Evolutionary conservation across 2,888 invertebrate genomes (phyloP).

Genomic region (Cecidostiba fungosa): DNA sequence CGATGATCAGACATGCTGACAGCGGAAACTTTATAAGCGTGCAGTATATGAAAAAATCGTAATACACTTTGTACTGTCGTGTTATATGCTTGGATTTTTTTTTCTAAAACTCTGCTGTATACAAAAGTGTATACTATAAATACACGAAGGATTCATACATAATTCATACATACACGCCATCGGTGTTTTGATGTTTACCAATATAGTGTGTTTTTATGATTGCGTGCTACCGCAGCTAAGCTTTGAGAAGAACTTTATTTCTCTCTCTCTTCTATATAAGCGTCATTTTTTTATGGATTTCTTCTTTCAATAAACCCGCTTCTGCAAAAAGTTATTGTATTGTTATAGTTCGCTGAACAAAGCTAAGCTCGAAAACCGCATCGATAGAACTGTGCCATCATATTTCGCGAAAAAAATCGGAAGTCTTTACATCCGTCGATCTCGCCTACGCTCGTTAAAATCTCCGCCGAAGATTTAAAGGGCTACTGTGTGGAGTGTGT

Average conservation of each 20-base stretch:
- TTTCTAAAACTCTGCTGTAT: not conserved
- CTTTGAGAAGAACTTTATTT: not conserved
- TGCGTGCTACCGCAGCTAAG: not conserved
- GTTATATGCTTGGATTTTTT: not conserved
- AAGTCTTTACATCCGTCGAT: not conserved
- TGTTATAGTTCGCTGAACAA: constrained; percentile 20
- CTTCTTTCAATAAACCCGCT: not conserved
- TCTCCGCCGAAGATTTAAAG: constrained; percentile 23
- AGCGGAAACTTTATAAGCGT: not conserved
- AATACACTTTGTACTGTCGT: no score
- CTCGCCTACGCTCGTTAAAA: constrained; percentile 51
- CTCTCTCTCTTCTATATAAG: not conserved
- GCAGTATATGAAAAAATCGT: no score
- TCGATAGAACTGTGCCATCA: not conserved
- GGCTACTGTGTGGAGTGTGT: not conserved
- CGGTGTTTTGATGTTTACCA: not conserved
- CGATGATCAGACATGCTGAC: not conserved
- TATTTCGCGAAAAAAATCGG: not conserved
- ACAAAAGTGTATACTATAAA: no score
- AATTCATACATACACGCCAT: not conserved
- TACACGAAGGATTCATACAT: not conserved
- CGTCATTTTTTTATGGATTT: not conserved
- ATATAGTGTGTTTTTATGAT: not conserved
- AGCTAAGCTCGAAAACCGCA: constrained; percentile 10
- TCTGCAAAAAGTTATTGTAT: constrained; percentile 10